Evolutionary conservation across 2,113 vertebrate species (phyloP), one percentile per base, ranked within the genome.

Genomic region (Dasyornis broadbenti): DNA sequence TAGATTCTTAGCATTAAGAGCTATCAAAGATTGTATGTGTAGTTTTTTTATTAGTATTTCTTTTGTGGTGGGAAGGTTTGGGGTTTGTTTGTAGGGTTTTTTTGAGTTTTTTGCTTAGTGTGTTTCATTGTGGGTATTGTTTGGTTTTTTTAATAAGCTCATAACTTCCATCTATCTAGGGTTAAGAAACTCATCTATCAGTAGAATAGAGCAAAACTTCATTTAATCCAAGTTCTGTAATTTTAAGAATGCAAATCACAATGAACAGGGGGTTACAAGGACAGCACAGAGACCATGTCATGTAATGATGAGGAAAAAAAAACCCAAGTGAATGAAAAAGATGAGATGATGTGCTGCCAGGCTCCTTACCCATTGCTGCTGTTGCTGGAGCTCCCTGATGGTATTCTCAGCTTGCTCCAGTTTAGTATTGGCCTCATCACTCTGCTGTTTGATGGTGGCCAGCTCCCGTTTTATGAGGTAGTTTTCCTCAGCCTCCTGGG

Each of bases 401-500:
- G 98, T 98, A 97, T 97, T 98, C 97, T 98, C 98, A 98, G 99
- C 99, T 97, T 98, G 99, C 98, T 99, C 99, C 98, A 99, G 98
- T 98, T 99, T 99, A 98, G 98, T 98, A 94, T 97, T 97, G 98
- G 98, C 98, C 98, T 99, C 99, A 98, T 99, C 99, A 97, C 98
- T 98, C 98, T 99, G 99, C 97, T 99, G 99, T 99, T 98, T 99
- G 98, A 99, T 98, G 84, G 99, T 99, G 98, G 99, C 99, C 98
- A 99, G 98, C 98, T 99, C 99, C 99, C 99, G 99, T 98, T 99
- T 99, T 98, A 99, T 98, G 97, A 99, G 99, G 98, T 99, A 99
- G 99, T 99, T 99, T 98, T 99, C 99, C 98, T 99, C 99, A 87
- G 99, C 99, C 98, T 99, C 99, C 98, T 99, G 99, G 97, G 99